Evolutionary conservation across 2,113 vertebrate genomes (phyloP).

Genomic region (Brachyhypopomus gauderio): DNA sequence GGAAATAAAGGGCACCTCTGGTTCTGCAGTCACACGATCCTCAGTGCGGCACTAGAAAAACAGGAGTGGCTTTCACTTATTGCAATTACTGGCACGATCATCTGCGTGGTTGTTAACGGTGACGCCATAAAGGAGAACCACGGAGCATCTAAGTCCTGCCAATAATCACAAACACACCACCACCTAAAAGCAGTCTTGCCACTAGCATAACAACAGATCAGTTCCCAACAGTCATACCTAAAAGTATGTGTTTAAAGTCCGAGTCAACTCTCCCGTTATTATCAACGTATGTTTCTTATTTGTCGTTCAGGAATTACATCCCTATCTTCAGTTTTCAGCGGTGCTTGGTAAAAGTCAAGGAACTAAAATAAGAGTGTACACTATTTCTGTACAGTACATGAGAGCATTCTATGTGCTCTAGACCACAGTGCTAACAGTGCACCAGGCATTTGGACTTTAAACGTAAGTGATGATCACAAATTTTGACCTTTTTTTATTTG

Average conservation of each 20-base stretch:
- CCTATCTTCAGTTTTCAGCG: not conserved
- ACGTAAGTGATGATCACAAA: not conserved
- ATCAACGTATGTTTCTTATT: conserved; percentile 16
- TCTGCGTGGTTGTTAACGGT: conserved; percentile 31
- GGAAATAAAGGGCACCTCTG: conserved; percentile 20
- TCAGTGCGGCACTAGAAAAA: conserved; percentile 20
- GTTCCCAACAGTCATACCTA: conserved; percentile 11
- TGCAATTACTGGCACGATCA: conserved; percentile 30
- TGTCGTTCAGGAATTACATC: not conserved
- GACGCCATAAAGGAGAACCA: conserved; percentile 33
- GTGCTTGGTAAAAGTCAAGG: not conserved
- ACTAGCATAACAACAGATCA: conserved; percentile 27
- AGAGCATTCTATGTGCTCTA: not conserved
- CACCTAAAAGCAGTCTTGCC: conserved; percentile 14
- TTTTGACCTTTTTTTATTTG: not conserved
- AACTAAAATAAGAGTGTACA: not conserved
- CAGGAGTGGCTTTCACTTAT: conserved; percentile 26
- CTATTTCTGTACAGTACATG: not conserved
- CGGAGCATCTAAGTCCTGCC: conserved; percentile 38
- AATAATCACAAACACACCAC: conserved; percentile 46
- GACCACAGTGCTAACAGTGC: not conserved
- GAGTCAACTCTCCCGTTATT: conserved; percentile 21
- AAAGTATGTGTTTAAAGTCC: conserved; percentile 21
- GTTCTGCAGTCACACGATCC: not conserved
- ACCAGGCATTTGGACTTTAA: not conserved